Evolutionary conservation across 2,797 vertebrate species (phyloP).

Genomic region (Channa striata): DNA sequence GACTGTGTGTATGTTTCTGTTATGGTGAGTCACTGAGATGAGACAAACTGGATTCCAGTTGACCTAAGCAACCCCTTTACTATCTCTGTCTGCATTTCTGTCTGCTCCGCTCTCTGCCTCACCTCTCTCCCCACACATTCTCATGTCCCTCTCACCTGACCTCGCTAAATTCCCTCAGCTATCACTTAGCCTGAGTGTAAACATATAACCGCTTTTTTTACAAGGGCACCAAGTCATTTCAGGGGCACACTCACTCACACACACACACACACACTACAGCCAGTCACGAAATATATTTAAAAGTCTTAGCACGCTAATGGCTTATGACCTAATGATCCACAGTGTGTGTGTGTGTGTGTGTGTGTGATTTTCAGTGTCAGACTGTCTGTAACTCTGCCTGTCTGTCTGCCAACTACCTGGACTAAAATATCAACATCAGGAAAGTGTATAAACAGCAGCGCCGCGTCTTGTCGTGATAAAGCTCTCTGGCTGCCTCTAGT

Average conservation of each 20-base stretch:
- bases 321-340: slow-evolving; percentile 69
- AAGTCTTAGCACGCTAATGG: slow-evolving; percentile 73
- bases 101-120: slow-evolving; percentile 60
- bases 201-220: slow-evolving; percentile 66
- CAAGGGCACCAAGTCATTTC: slow-evolving; percentile 34
- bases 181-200: slow-evolving; percentile 65
- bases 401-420: slow-evolving; percentile 40
- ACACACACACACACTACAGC: slow-evolving; percentile 53
- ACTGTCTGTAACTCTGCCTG: slow-evolving; percentile 12
- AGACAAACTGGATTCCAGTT: slow-evolving; percentile 77
- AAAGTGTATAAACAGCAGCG: slow-evolving; percentile 52
- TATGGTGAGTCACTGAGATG: slow-evolving; percentile 79
- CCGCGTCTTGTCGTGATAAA: not conserved
- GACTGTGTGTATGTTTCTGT: slow-evolving; percentile 70
- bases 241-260: slow-evolving; percentile 17
- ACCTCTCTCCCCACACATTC: slow-evolving; percentile 54
- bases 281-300: slow-evolving; percentile 83
- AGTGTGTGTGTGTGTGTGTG: slow-evolving; percentile 31
- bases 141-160: slow-evolving; percentile 24
- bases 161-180: slow-evolving; percentile 35
- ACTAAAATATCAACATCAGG: slow-evolving; percentile 69
- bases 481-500: slow-evolving; percentile 55
- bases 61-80: slow-evolving; percentile 74
- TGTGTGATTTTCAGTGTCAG: slow-evolving; percentile 43
- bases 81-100: slow-evolving; percentile 69